These are phyloP conservation scores for Machimus rusticus DNA, from an alignment of 2,888 invertebrate species.

Conservation along the genomic window DNA sequence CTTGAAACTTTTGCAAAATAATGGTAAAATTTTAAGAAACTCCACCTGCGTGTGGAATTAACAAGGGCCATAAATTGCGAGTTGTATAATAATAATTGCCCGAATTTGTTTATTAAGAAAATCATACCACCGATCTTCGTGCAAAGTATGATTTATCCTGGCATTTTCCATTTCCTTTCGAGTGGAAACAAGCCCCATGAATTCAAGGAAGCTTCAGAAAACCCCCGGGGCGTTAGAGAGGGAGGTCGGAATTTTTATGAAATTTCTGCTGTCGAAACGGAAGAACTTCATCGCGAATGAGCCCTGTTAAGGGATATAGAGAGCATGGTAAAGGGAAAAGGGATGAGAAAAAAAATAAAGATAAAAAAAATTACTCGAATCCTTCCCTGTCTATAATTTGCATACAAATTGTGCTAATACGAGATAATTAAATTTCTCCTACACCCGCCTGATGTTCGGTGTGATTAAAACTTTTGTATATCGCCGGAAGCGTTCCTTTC, in stretches of 20 bases:
- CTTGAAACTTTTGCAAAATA: neutral
- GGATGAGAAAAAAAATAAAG: neutral
- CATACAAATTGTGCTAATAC: conserved; percentile 29
- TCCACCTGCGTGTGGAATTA: neutral
- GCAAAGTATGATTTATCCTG: neutral
- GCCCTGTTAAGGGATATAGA: neutral
- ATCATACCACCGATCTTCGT: neutral
- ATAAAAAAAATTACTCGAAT: neutral
- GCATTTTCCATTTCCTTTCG: neutral
- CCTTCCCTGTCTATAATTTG: conserved; percentile 15
- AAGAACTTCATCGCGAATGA: conserved; percentile 28
- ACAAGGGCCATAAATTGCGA: neutral
- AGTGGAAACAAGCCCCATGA: neutral
- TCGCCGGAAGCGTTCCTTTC: neutral
- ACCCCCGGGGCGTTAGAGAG: neutral
- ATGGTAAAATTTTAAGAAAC: neutral
- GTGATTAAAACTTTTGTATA: conserved; percentile 17
- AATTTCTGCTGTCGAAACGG: conserved; percentile 33
- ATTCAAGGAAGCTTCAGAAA: neutral
- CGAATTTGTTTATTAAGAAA: neutral
- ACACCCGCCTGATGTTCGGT: neutral
- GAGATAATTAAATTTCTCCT: conserved; percentile 36
- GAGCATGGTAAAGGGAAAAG: neutral
- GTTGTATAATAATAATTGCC: neutral
- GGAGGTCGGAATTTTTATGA: conserved; percentile 14